Percentiles rank a stretch among this genome's conserved stretches.
phyloP scores from a whole-genome alignment of 2,113 vertebrate species.

The Anseranas semipalmata region DNA sequence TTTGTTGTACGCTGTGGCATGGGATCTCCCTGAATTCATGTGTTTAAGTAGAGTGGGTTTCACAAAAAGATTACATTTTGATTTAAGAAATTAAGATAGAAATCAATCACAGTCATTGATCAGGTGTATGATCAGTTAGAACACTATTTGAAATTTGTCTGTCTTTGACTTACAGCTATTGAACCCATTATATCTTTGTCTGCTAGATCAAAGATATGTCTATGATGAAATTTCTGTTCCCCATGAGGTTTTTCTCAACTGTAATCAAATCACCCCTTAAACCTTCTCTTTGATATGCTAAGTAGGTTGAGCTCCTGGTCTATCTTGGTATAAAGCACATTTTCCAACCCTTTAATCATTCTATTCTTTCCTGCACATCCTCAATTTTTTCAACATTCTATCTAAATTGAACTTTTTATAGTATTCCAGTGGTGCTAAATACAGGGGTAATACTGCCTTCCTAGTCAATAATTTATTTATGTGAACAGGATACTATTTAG shows the following conservation, averaged over 20 bases:
- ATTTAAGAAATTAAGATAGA: background rate
- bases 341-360: constrained; percentile 60
- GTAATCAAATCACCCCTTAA: constrained; percentile 54
- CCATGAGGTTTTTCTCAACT: background rate
- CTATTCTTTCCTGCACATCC: constrained; percentile 1
- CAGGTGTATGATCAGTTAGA: background rate
- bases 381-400: constrained; percentile 16
- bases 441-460: background rate
- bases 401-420: constrained; percentile 38
- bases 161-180: constrained; percentile 10
- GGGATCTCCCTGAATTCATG: background rate
- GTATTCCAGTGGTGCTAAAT: constrained; percentile 14
- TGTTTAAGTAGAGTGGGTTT: background rate
- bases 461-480: constrained; percentile 38
- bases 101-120: background rate
- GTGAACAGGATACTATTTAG: background rate
- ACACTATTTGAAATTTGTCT: constrained; percentile 3
- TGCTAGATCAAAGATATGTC: constrained; percentile 54
- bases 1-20: background rate
- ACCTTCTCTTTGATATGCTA: constrained; percentile 57
- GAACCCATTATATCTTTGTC: constrained; percentile 8
- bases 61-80: background rate
- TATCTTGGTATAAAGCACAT: constrained; percentile 36
- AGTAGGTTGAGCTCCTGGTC: constrained; percentile 30
- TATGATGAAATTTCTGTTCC: constrained; percentile 37